Conservation (phyloP, 2,113 vertebrate genomes). For the Colius striatus region DNA sequence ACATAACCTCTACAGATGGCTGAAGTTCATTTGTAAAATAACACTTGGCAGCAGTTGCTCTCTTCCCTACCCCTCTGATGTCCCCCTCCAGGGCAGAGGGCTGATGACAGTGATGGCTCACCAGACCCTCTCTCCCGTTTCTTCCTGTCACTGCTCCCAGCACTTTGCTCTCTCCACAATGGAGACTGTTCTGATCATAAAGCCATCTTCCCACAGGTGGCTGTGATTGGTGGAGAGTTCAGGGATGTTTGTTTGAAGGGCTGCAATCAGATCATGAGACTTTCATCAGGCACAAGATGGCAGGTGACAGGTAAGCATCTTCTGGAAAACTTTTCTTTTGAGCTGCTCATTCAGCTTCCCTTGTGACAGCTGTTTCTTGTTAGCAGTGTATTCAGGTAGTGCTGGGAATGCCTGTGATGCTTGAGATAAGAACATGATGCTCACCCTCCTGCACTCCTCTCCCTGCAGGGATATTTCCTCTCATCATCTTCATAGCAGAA, state of each 20-base stretch:
- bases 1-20: background rate
- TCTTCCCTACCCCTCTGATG: background rate
- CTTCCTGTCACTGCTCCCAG: background rate
- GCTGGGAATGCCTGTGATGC: background rate
- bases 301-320: background rate
- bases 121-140: background rate
- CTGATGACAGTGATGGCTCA: rapidly evolving
- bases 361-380: background rate
- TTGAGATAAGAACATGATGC: rapidly evolving
- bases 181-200: rapidly evolving
- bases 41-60: background rate
- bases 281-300: background rate
- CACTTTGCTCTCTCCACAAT: rapidly evolving
- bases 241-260: background rate
- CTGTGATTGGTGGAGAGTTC: background rate
- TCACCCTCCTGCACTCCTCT: background rate
- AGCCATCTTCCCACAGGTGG: background rate
- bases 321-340: background rate
- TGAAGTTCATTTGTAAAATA: background rate
- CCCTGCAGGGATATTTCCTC: background rate
- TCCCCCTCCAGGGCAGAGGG: background rate
- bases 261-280: background rate
- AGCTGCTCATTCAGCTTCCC: background rate
- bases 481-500: background rate
- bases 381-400: background rate